phyloP scores from a whole-genome alignment of 2,797 vertebrate species.

The Prionace glauca region DNA sequence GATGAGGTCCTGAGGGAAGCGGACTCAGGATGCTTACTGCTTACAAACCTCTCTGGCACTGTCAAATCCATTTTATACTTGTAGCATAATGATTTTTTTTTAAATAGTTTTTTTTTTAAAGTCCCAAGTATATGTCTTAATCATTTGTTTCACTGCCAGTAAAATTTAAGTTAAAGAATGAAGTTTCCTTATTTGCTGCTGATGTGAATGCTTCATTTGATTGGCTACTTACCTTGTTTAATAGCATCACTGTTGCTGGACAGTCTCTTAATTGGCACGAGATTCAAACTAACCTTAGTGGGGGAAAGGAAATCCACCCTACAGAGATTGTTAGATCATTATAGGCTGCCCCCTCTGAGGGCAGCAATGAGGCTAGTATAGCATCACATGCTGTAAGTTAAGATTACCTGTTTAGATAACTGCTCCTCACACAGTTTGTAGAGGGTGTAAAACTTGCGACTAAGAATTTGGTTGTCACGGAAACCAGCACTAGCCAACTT shows the following conservation, averaged over 20 bases:
- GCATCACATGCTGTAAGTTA: neutral
- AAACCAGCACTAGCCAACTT: slow-evolving; percentile 78
- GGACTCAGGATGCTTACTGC: no score
- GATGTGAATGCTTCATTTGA: neutral
- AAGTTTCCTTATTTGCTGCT: neutral
- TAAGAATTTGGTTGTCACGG: slow-evolving; percentile 72
- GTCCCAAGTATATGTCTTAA: no score
- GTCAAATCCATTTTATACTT: no score
- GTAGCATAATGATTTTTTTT: no score
- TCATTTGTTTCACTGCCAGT: no score
- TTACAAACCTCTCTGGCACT: no score
- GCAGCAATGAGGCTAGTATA: neutral
- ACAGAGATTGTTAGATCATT: neutral
- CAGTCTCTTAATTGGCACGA: neutral
- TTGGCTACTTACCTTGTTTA: neutral
- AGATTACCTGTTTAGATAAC: slow-evolving; percentile 71
- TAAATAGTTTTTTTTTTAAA: no score
- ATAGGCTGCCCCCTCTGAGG: neutral
- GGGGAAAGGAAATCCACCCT: neutral
- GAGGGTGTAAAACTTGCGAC: slow-evolving; percentile 74
- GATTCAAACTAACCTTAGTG: neutral
- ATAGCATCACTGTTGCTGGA: neutral
- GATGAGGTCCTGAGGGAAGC: no score
- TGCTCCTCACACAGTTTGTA: slow-evolving; percentile 82
- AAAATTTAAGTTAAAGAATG: no score